Percentiles rank a stretch among this genome's conserved stretches.
These are phyloP conservation scores for Lepidochitona cinerea DNA, from an alignment of 2,888 invertebrate species.

Conservation along the genomic window DNA sequence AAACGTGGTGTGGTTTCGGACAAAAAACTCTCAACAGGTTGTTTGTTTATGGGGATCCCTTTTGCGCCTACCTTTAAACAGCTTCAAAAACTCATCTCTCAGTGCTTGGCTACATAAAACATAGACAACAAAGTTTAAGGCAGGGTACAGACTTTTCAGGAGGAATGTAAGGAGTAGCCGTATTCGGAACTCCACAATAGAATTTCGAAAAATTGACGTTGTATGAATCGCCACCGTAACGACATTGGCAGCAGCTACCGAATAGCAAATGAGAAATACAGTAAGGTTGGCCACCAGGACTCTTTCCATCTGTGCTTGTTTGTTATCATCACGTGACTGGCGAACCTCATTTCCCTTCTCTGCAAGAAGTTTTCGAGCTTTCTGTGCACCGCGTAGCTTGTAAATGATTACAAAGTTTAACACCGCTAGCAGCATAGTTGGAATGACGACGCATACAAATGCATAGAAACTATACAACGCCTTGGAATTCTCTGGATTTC, in stretches of 20 bases:
- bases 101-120: neutral
- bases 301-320: neutral
- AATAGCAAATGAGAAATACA: neutral
- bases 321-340: neutral
- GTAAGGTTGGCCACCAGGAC: neutral
- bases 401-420: neutral
- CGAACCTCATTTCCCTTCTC: too few relatives aligned
- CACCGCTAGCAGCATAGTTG: neutral
- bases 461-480: neutral
- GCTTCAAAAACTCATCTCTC: neutral
- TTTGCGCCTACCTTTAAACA: too few relatives aligned
- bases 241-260: neutral
- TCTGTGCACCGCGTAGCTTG: neutral
- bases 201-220: neutral
- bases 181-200: neutral
- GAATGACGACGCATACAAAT: neutral
- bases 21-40: too few relatives aligned
- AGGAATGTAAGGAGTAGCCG: neutral
- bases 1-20: too few relatives aligned
- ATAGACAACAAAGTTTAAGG: neutral
- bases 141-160: neutral
- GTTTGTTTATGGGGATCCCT: too few relatives aligned
- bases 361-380: neutral
- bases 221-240: neutral
- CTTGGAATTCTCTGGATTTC: neutral